Evolutionary conservation across 2,113 vertebrate species (phyloP).

Genomic region (Xiphophorus couchianus): DNA sequence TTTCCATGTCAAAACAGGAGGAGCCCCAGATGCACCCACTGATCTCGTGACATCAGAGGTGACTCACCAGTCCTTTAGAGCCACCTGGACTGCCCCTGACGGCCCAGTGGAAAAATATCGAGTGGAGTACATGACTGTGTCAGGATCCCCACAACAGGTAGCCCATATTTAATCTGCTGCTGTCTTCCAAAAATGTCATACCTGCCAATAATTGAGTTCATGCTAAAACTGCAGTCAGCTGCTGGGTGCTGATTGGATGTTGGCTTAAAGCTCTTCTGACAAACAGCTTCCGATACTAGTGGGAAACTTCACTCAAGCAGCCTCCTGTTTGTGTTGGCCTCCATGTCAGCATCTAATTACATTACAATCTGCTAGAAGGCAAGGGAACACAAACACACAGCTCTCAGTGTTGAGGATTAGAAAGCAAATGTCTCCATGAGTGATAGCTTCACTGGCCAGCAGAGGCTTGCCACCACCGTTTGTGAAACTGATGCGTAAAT

Average conservation of each 20-base stretch:
- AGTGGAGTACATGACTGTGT: constrained; percentile 88
- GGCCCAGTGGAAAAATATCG: constrained; percentile 90
- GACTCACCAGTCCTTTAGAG: constrained; percentile 90
- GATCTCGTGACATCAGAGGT: constrained; percentile 91
- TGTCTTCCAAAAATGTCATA: background rate
- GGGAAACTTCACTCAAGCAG: constrained; percentile 41
- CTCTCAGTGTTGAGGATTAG: constrained; percentile 39
- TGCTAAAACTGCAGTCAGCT: background rate
- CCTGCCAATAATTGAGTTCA: background rate
- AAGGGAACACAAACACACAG: constrained; percentile 49
- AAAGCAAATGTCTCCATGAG: constrained; percentile 40
- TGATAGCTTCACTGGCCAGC: constrained; percentile 6
- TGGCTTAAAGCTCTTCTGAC: constrained; percentile 4
- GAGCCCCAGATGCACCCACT: constrained; percentile 80
- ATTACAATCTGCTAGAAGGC: constrained; percentile 21
- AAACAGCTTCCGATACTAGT: constrained; percentile 24
- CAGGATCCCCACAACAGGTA: constrained; percentile 88
- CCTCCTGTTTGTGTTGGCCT: constrained; percentile 55
- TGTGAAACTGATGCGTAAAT: constrained; percentile 31
- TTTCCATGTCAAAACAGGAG: constrained; percentile 60
- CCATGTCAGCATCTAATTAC: constrained; percentile 45
- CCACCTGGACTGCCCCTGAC: constrained; percentile 88
- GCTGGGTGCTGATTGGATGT: background rate
- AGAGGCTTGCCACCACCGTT: constrained; percentile 12
- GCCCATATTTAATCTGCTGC: background rate